These are phyloP conservation scores for Petroica traversi DNA, from an alignment of 2,113 vertebrate genomes.

Conservation along the genomic window DNA sequence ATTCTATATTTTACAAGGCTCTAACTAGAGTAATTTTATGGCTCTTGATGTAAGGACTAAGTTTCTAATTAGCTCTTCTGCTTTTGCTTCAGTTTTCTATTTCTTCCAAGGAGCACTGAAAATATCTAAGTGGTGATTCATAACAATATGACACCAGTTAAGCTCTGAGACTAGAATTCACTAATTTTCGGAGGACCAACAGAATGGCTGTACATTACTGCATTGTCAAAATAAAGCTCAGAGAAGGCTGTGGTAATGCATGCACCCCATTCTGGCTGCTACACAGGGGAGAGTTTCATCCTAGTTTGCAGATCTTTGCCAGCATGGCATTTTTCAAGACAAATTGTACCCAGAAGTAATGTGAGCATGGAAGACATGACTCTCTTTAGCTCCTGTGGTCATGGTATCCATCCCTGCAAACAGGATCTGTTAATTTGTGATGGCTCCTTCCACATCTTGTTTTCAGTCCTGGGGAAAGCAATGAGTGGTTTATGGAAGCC, in stretches of 20 bases:
- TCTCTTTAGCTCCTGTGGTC: neutral
- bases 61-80: neutral
- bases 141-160: conserved; percentile 12
- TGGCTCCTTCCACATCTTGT: neutral
- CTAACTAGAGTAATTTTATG: neutral
- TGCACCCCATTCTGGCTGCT: neutral
- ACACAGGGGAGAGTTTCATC: neutral
- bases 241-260: neutral
- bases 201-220: neutral
- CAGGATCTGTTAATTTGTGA: neutral
- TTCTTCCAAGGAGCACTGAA: conserved; percentile 15
- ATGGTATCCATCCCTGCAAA: neutral
- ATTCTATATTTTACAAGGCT: neutral
- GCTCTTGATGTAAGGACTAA: neutral
- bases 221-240: neutral
- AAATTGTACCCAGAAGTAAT: neutral
- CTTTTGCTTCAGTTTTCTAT: conserved; percentile 15
- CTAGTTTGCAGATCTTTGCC: neutral
- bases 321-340: neutral
- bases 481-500: neutral
- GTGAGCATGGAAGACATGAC: neutral
- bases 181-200: neutral
- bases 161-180: conserved; percentile 10
- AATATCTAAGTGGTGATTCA: conserved; percentile 32
- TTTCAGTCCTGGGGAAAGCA: neutral